phyloP scores from a whole-genome alignment of 1,140 invertebrate genomes.

The Drosophila setifemur region DNA sequence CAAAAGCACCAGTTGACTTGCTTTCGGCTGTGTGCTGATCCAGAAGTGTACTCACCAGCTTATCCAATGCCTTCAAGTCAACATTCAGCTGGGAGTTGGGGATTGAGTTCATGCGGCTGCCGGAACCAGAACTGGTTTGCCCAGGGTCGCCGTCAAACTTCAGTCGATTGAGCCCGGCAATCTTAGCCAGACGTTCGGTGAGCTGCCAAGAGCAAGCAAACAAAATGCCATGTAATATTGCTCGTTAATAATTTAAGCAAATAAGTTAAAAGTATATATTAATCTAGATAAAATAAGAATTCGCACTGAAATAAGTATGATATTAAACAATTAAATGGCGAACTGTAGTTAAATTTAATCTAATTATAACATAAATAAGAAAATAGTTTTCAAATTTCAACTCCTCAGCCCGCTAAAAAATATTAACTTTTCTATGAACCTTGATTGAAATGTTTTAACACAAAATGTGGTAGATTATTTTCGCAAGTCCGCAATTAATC shows the following conservation, averaged over 20 bases:
- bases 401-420: no score
- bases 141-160: constrained; percentile 37
- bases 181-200: constrained; percentile 72
- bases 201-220: constrained; percentile 38
- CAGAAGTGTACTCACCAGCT: constrained; percentile 70
- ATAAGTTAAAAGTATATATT: not conserved
- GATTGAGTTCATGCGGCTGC: constrained; percentile 74
- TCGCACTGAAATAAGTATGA: no score
- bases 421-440: no score
- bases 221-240: no score
- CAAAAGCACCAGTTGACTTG: not conserved
- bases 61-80: constrained; percentile 73
- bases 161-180: constrained; percentile 69
- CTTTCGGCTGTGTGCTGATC: constrained; percentile 60
- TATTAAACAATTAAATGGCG: no score
- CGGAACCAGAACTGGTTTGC: constrained; percentile 44
- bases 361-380: no score
- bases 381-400: no score
- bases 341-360: no score
- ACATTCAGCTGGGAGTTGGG: constrained; percentile 73
- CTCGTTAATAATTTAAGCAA: not conserved
- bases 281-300: no score
- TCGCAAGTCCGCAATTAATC: constrained; percentile 6
- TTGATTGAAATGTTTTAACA: no score
- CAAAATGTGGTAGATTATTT: no score